Evolutionary conservation across 2,113 vertebrate species (phyloP), one percentile per base, ranked within the genome.

Genomic region (Phodopus roborovskii): DNA sequence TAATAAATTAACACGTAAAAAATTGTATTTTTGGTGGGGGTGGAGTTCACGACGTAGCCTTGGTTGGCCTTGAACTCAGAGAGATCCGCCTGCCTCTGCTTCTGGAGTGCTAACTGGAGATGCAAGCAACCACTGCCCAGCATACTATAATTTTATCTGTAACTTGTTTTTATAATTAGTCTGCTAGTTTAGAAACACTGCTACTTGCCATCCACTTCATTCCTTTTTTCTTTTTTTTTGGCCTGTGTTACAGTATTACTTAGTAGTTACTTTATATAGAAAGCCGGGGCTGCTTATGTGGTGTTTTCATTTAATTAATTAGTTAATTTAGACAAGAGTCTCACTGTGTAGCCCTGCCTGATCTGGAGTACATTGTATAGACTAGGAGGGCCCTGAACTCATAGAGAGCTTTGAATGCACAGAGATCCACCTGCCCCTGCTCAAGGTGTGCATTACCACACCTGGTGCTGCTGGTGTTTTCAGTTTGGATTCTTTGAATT

Each of bases 91-190:
- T 71, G 70, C 17, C 70, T 71, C 70, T 71, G 70, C 7, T 36
- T 20, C 36, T 9, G 28, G 36, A n/a, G 36, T n/a, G 17, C 70
- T 20, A 7, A n/a, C 8, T 71, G n/a, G n/a, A n/a, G 7, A 36
- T 0, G 36, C n/a, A 36, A 3, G 8, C 17, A 36, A 22, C 70
- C 36, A 71, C 70, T 7, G 36, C 7, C 68, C 17, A 20, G 36
- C 70, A 85, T 33, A 84, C 48, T 78, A 8, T 10, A 66, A 64
- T 74, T 92, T 26, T 74, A 68, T 64, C 82, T 92, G 74, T 94
- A 92, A 66, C 81, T 95, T 95, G 19, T 78, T 74, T 74, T 45
- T 71, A 19, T 85, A 79, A 39, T 91, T 92, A 90, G 53, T 85
- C 1, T 85, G 56, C 60, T 93, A 79, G 83, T 45, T 95, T 96